These are phyloP conservation scores for Ariopsis seemanni DNA, from an alignment of 2,113 vertebrate species.

Conservation along the genomic window DNA sequence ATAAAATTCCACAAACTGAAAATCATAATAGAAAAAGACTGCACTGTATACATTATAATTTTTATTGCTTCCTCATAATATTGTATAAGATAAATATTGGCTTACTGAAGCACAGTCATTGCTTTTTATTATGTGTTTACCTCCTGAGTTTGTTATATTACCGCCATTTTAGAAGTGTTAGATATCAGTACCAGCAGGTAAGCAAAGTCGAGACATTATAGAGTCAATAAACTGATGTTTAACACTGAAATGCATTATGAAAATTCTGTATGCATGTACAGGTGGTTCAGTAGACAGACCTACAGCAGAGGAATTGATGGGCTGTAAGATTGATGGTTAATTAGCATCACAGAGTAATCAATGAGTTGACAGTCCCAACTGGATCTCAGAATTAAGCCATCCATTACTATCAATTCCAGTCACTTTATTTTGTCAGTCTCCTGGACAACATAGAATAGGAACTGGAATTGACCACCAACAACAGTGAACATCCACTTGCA, in stretches of 20 bases:
- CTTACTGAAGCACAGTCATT: not conserved
- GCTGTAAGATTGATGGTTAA: not conserved
- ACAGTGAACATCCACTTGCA: not conserved
- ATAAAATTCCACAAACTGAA: not conserved
- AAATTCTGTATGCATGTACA: not conserved
- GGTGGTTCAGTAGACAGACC: not conserved
- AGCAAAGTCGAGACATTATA: not conserved
- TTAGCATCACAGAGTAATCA: slow-evolving; percentile 7
- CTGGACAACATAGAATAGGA: not conserved
- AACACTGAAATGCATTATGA: not conserved
- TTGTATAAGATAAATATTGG: not conserved
- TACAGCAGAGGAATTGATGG: not conserved
- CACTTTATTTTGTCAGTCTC: not conserved
- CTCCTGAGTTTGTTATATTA: not conserved
- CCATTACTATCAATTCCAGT: not conserved
- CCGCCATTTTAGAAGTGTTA: not conserved
- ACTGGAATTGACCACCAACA: not conserved
- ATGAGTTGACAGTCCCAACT: slow-evolving; percentile 9
- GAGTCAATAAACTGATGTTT: not conserved
- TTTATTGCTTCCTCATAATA: not conserved
- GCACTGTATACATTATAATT: not conserved
- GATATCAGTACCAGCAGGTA: not conserved
- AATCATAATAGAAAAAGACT: not conserved
- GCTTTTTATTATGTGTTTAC: not conserved
- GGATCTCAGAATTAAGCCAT: not conserved